phyloP scores from a whole-genome alignment of 2,797 vertebrate genomes.

The Furcifer pardalis region DNA sequence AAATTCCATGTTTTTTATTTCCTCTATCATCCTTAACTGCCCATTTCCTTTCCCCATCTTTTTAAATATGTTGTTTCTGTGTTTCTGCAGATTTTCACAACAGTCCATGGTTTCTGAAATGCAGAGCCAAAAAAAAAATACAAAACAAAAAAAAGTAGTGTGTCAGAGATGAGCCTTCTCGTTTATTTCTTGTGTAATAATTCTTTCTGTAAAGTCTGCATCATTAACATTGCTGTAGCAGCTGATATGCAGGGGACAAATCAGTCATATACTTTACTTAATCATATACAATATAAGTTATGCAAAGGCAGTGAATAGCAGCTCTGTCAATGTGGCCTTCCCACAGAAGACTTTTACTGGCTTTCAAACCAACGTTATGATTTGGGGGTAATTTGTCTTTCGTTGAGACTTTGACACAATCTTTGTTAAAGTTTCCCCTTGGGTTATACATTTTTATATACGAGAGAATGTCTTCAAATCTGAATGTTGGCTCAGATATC shows the following conservation, averaged over 20 bases:
- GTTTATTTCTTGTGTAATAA: not conserved
- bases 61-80: constrained; percentile 61
- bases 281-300: rapidly evolving
- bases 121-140: constrained; percentile 32
- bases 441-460: not conserved
- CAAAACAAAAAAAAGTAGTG: constrained; percentile 30
- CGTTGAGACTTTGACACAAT: not conserved
- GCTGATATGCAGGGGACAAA: not conserved
- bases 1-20: constrained; percentile 66
- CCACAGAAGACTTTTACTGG: not conserved
- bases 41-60: constrained; percentile 52
- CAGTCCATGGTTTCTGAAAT: constrained; percentile 48
- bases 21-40: constrained; percentile 52
- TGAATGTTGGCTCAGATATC: not conserved
- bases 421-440: not conserved
- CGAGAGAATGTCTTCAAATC: not conserved
- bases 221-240: rapidly evolving
- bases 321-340: rapidly evolving
- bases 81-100: constrained; percentile 55
- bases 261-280: rapidly evolving
- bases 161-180: rapidly evolving
- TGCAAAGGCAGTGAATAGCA: rapidly evolving
- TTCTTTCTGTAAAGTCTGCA: not conserved
- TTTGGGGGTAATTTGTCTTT: constrained; percentile 6
- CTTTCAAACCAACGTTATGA: not conserved